A percentile compares a stretch with the other conserved stretches of the same genome.
Evolutionary conservation across 2,797 vertebrate genomes (phyloP).

Genomic region (Coluber constrictor): DNA sequence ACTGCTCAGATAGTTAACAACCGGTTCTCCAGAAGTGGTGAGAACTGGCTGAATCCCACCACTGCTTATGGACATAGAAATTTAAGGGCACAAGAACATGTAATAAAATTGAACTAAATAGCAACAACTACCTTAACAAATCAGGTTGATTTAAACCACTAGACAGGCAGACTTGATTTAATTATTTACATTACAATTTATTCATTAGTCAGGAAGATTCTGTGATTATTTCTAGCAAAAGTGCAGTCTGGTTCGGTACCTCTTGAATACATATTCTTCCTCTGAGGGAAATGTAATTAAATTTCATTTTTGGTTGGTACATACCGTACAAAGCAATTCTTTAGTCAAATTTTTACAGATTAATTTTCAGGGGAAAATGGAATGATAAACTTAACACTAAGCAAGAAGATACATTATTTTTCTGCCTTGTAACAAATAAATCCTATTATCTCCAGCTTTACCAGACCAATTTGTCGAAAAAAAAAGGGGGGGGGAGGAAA

Average conservation of each 20-base stretch:
- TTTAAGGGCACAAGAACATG: too few relatives aligned
- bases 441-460: neutral
- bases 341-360: neutral
- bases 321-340: neutral
- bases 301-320: neutral
- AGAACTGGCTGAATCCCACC: too few relatives aligned
- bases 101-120: neutral
- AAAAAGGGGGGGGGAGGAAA: accelerated
- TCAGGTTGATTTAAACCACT: neutral
- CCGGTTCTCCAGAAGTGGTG: too few relatives aligned
- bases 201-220: neutral
- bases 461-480: neutral
- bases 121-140: neutral
- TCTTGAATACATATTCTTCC: neutral
- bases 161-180: neutral
- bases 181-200: neutral
- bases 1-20: too few relatives aligned
- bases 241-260: neutral
- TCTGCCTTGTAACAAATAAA: neutral
- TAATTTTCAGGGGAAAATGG: neutral
- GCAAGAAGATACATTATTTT: neutral
- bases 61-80: too few relatives aligned
- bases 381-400: neutral
- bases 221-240: neutral
- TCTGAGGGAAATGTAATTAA: neutral